These are phyloP conservation scores for Mythimna vitellina DNA, from an alignment of 2,888 invertebrate species.

Conservation along the genomic window DNA sequence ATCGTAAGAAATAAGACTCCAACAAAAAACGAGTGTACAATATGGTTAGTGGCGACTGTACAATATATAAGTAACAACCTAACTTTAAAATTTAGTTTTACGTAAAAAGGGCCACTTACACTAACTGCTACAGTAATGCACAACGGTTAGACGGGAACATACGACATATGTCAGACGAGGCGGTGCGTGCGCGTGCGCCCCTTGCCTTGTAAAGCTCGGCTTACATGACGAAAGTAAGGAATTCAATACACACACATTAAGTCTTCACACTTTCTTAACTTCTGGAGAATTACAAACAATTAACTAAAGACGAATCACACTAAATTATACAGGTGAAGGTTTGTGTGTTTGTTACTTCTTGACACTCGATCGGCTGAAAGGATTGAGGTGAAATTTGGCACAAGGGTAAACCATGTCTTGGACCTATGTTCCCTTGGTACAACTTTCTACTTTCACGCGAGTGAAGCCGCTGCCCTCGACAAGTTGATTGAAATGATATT, in stretches of 20 bases:
- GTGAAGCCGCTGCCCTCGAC: too few relatives aligned
- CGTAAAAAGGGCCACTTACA: conserved; percentile 31
- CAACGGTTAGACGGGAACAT: conserved; percentile 13
- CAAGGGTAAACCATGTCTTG: too few relatives aligned
- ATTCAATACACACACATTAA: neutral
- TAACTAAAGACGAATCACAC: too few relatives aligned
- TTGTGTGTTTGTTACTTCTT: too few relatives aligned
- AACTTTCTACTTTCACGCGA: too few relatives aligned
- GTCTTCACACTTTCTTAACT: too few relatives aligned
- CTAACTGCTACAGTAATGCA: conserved; percentile 30
- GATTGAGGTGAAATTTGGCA: too few relatives aligned
- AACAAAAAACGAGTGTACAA: neutral
- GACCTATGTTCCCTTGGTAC: too few relatives aligned
- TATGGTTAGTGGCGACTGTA: neutral
- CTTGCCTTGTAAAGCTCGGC: conserved; percentile 51
- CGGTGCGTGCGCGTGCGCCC: conserved; percentile 73
- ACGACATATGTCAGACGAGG: conserved; percentile 76
- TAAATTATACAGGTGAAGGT: too few relatives aligned
- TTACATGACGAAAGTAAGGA: conserved; percentile 10
- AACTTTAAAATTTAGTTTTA: conserved; percentile 38
- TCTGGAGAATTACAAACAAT: too few relatives aligned
- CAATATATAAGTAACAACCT: conserved; percentile 17
- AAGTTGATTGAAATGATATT: too few relatives aligned
- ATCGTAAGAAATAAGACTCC: neutral
- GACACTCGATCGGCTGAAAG: too few relatives aligned